Evolutionary conservation across 2,888 invertebrate species (phyloP), one percentile per base, ranked within the genome.

Genomic region (Malacosoma neustria): DNA sequence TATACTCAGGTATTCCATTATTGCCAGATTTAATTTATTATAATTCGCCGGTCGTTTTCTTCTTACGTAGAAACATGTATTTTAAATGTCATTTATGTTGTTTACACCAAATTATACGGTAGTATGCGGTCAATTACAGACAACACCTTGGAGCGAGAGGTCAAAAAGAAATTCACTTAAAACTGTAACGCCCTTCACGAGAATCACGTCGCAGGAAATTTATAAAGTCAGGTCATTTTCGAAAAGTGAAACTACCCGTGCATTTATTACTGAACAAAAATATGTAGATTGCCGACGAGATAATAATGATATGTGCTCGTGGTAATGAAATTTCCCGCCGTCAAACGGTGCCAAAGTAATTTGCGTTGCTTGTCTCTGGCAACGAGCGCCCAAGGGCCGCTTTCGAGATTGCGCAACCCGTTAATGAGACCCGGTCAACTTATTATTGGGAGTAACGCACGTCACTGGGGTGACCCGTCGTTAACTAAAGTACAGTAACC

Each of bases 241-340:
- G 81, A 81, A 81, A 82, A 85, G 85, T 84, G 85, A 85, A 85
- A 85, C 84, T 79, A 74, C 77, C 71, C 71, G 74, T 67, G 72
- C 81, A 80, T 82, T 84, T 84, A 84, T 84, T 82, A 77, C 80
- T 61, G 69, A 70, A 79, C 80, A 84, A 84, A n/a, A 85, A 84
- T 84, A 84, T 84, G 85, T 84, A 85, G 85, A 85, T 85, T 84
- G 85, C 72, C 63, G 66, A 66, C 65, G 62, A 84, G 84, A 84
- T 84, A 85, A 85, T 85, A 84, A 85, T 84, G 84, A 85, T 85
- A 84, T 85, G 85, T 85, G 84, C 84, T 80, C 71, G 79, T 84
- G 82, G 84, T 84, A 85, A 85, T 84, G 85, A 85, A 85, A 84
- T 85, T 85, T 84, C 82, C 82, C 80, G 82, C 76, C 76, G 82